Base-by-base conservation (phyloP, 53 echinoderm and acorn worm genomes). In the Holothuria scabra region DNA sequence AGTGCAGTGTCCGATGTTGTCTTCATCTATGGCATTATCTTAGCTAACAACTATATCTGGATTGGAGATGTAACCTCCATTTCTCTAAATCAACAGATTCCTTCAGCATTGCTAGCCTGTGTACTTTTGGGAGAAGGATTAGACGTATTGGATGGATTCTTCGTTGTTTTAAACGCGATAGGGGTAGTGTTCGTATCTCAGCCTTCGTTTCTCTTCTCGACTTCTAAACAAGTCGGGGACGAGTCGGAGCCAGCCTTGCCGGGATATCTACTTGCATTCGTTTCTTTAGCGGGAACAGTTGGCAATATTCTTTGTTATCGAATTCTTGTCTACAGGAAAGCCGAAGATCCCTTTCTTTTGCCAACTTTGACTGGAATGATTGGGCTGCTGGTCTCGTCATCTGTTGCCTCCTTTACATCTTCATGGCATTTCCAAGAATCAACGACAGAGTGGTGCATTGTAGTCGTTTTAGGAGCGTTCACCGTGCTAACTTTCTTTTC, bases 161-260 rank as follows among this genome's bases (percentile, higher is more conserved):
- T 78, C 21, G 52, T 29, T 13, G 28, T 78, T 9, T 18, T 57
- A 28, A 78, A 78, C 31, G 59, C 57, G 1, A 5, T 28, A 2
- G 78, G 78, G 18, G 21, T 78, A 23, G 32, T 78, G 5, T 24
- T 78, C 9, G 78, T 78, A 1, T 46, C 57, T 30, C 57, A 78
- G 11, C 78, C 78, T 6, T 78, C 78, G 18, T 78, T 59, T 78
- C 58, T 78, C 29, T 57, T 56, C 12, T 59, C 78, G 0, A 19
- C 18, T 30, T 12, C 28, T 21, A 9, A 56, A 28, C 56, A 78
- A 19, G 12, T 30, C 28, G 21, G 2, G 5, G 58, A 18, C 26
- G 30, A 7, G 28, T 25, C 48, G 8, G 24, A 14, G 2, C 0
- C 22, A 10, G 14, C 12, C 14, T 16, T 31, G 28, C 24, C 7